Base-by-base conservation (phyloP, 1,140 invertebrate genomes). In the Tigriopus japonicus region DNA sequence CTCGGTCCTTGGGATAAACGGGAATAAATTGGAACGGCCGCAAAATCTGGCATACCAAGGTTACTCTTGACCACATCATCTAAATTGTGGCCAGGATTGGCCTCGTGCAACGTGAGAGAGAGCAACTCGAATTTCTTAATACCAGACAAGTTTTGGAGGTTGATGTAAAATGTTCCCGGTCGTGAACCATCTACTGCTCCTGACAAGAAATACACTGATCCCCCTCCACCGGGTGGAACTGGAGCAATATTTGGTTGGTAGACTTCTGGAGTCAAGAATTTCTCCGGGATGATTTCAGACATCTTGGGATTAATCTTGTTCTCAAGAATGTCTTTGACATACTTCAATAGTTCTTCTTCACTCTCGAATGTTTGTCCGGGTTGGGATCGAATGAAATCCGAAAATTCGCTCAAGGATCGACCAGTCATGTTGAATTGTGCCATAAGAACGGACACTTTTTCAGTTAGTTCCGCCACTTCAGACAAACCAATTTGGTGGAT, bases 21-120 rank as follows among this genome's bases (percentile, higher is more conserved):
- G 9, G 28, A 35, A 9, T 35, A 35, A 35, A 35, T 35, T 3
- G 28, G 28, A 35, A 35, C 28, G 28, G 28, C 28, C 28, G 28
- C 28, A 35, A 5, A 35, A 35, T 35, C 28, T 5, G 28, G 28
- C 28, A 35, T 35, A 9, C 28, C 28, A 35, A 35, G 28, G 9
- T 35, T 35, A 35, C 28, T 35, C 28, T 35, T 35, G 28, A 35
- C 28, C 28, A 35, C 28, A 35, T 35, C 45, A 15, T 49, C n/a
- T 21, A 49, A 12, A 10, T 49, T 15, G 45, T 49, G 45, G 7
- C 73, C 73, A 9, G 73, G 73, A 52, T 65, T 64, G 0, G 69
- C 69, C 59, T 74, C 73, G 40, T 74, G 73, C 14, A 73, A 58
- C 49, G 68, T 64, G 14, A 74, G 53, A 41, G 69, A 64, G 60